Conservation (phyloP, 2,888 invertebrate genomes). For the Eupithecia subumbrata region DNA sequence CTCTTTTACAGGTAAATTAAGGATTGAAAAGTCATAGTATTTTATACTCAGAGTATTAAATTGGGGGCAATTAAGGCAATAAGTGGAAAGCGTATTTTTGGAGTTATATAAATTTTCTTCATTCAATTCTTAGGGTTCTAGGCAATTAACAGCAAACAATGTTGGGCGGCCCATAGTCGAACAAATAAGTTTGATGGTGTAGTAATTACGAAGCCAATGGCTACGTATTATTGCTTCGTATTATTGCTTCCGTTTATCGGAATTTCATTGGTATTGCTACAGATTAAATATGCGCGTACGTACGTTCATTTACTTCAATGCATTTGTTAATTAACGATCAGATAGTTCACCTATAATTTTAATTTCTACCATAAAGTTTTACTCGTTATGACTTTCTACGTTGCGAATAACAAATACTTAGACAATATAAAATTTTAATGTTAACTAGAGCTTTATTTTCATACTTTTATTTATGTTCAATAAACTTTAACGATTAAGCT, state of each 20-base stretch:
- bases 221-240: constrained; percentile 51
- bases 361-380: not conserved
- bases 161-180: constrained; percentile 32
- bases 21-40: constrained; percentile 81
- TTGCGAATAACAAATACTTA: not conserved
- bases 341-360: not conserved
- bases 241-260: constrained; percentile 57
- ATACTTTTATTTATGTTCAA: not conserved
- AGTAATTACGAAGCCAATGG: constrained; percentile 61
- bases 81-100: not conserved
- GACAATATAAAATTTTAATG: not conserved
- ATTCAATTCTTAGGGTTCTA: not conserved
- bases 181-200: constrained; percentile 64
- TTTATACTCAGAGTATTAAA: not conserved
- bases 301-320: not conserved
- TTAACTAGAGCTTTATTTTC: not conserved
- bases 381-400: not conserved
- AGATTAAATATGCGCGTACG: constrained; percentile 43
- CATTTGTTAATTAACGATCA: not conserved
- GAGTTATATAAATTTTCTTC: not conserved
- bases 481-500: not conserved
- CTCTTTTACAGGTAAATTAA: constrained; percentile 68
- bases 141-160: not conserved
- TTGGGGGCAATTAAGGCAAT: not conserved
- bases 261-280: constrained; percentile 61